phyloP scores from a whole-genome alignment of 2,113 vertebrate genomes.

The Anser cygnoides region DNA sequence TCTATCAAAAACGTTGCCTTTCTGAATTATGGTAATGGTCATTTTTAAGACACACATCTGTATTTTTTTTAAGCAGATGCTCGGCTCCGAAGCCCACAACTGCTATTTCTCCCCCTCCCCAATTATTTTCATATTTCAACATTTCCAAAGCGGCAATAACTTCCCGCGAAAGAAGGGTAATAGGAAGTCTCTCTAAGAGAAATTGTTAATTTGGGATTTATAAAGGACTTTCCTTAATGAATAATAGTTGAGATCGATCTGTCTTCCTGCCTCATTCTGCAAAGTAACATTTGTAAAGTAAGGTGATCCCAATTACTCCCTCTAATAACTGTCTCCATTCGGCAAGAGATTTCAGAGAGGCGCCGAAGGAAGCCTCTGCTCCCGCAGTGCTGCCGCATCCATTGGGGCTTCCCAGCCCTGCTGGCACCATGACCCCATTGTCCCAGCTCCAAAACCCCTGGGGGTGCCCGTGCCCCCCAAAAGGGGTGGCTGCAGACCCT shows the following conservation, averaged over 20 bases:
- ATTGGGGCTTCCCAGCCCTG: fast-evolving
- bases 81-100: slow-evolving; percentile 5
- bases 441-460: not conserved
- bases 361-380: not conserved
- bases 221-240: slow-evolving; percentile 81
- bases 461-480: too few relatives aligned
- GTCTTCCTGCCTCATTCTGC: slow-evolving; percentile 74
- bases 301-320: slow-evolving; percentile 71
- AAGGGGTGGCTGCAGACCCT: too few relatives aligned
- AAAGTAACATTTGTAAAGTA: slow-evolving; percentile 77
- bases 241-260: slow-evolving; percentile 74
- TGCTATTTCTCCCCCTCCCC: slow-evolving; percentile 45
- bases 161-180: slow-evolving; percentile 57
- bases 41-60: slow-evolving; percentile 49
- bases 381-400: fast-evolving
- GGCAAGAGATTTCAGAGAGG: not conserved
- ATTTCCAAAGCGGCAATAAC: slow-evolving; percentile 66
- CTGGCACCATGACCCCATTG: too few relatives aligned
- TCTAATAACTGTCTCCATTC: slow-evolving; percentile 41
- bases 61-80: slow-evolving; percentile 16
- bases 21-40: slow-evolving; percentile 2
- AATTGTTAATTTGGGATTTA: slow-evolving; percentile 81
- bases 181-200: slow-evolving; percentile 70
- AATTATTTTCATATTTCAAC: slow-evolving; percentile 67
- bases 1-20: not conserved